Evolutionary conservation across 2,113 vertebrate genomes (phyloP), one percentile per base, ranked within the genome.

Genomic region (Gallinago jamesoni): DNA sequence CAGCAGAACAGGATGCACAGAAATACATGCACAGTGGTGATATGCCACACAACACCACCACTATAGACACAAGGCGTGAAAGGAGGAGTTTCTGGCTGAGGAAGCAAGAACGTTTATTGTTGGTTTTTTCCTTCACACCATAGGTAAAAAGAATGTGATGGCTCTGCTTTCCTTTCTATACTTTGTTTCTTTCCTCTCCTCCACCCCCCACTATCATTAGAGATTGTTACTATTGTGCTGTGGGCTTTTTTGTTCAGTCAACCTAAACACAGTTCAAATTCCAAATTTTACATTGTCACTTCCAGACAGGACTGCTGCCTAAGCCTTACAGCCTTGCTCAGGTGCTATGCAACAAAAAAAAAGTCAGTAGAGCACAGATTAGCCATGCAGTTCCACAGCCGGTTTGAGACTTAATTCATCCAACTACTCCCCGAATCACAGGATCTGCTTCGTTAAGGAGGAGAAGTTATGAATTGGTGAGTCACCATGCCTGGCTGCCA

Each of bases 401-500:
- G 47, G 39, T 13, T 93, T 5, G 3, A 64, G 37, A 79, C 59
- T 50, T 69, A 96, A 89, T 79, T 96, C 89, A 76, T 30, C 57
- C 68, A 88, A 92, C 43, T 66, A 31, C 39, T 53, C 39, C 37
- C 31, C 60, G 80, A 83, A 84, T 72, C 66, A 79, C 77, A 87
- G 83, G 45, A 70, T 85, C 62, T 91, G 66, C 62, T 67, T 79
- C 35, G 7, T 75, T 78, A 79, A 50, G 69, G 69, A 96, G 80
- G 69, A 84, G 37, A 73, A 94, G 33, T 93, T 94, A 89, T 94
- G 96, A 94, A 94, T 84, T 43, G 67, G 74, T 96, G 93, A 94
- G 93, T 96, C 96, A 96, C 62, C 30, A 13, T 28, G 66, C 91
- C 94, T 93, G 96, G 89, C 91, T 95, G 94, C 84, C 94, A 89